Percentiles rank a stretch among this genome's conserved stretches.
Conservation (phyloP, 2,797 vertebrate species). For the Remorina albescens region DNA sequence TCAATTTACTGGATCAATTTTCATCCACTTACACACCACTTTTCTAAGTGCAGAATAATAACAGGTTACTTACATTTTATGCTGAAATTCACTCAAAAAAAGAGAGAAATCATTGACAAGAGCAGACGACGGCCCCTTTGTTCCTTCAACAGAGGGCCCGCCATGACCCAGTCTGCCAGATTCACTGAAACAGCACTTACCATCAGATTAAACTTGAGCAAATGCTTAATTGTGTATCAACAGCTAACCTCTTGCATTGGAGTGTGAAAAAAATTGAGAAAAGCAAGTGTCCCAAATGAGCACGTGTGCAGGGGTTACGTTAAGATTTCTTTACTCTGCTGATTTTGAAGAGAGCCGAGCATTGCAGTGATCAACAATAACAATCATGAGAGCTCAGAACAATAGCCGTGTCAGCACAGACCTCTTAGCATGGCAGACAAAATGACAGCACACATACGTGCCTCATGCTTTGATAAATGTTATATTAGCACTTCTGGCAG, state of each 20-base stretch:
- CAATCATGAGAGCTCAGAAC: conserved; percentile 65
- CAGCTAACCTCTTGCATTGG: conserved; percentile 85
- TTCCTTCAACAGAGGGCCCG: conserved; percentile 79
- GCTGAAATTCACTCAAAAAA: conserved; percentile 91
- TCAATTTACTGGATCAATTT: conserved; percentile 97
- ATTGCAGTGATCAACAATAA: conserved; percentile 88
- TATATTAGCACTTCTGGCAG: conserved; percentile 93
- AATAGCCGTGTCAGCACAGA: conserved; percentile 65
- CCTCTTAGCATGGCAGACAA: conserved; percentile 79
- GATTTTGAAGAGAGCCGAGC: conserved; percentile 83
- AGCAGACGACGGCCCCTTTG: conserved; percentile 80
- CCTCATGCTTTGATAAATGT: conserved; percentile 89
- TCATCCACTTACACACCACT: conserved; percentile 92
- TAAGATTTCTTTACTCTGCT: conserved; percentile 79
- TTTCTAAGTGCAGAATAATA: conserved; percentile 94
- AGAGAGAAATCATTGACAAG: conserved; percentile 87
- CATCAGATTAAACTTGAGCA: conserved; percentile 89
- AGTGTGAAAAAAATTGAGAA: conserved; percentile 82
- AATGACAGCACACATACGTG: conserved; percentile 80
- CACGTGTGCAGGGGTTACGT: conserved; percentile 27
- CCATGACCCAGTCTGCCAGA: conserved; percentile 87
- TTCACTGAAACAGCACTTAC: conserved; percentile 90
- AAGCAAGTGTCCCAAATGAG: conserved; percentile 75
- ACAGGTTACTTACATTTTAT: conserved; percentile 95
- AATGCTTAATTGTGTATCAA: conserved; percentile 89